Evolutionary conservation across 2,113 vertebrate genomes (phyloP).

Genomic region (Phyllostomus hastatus): DNA sequence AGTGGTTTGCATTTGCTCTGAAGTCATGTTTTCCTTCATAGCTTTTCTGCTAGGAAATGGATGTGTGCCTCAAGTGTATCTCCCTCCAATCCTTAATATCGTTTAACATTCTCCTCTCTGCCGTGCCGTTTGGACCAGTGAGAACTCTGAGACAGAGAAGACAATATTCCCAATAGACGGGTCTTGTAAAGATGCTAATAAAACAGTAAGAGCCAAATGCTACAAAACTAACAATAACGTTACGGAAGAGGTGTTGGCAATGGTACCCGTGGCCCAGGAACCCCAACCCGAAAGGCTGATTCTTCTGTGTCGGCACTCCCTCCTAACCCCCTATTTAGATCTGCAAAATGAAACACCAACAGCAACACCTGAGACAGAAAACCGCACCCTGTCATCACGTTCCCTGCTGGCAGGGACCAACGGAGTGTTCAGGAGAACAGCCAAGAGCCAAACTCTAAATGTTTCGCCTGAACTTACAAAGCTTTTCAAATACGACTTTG

Average conservation of each 20-base stretch:
- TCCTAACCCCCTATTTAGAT: neutral
- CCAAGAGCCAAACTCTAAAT: neutral
- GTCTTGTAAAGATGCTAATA: neutral
- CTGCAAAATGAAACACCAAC: slow-evolving; percentile 69
- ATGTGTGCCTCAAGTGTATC: neutral
- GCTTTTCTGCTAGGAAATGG: neutral
- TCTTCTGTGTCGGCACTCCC: slow-evolving; percentile 32
- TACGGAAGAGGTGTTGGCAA: neutral
- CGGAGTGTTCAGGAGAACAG: neutral
- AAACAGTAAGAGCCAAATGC: neutral
- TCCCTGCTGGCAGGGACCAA: neutral
- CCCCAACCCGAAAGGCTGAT: neutral
- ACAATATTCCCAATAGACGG: neutral
- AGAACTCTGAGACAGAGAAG: neutral
- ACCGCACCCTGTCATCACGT: slow-evolving; percentile 35
- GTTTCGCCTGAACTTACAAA: slow-evolving; percentile 2
- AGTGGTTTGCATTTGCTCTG: neutral
- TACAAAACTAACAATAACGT: neutral
- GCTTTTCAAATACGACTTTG: slow-evolving; percentile 25
- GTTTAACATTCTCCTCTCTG: slow-evolving; percentile 10
- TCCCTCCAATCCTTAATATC: neutral
- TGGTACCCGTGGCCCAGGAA: neutral
- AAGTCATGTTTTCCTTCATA: neutral
- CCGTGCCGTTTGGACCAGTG: neutral
- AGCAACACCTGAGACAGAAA: slow-evolving; percentile 52